Conservation (phyloP, 2,797 vertebrate species). For the Saguinus oedipus region DNA sequence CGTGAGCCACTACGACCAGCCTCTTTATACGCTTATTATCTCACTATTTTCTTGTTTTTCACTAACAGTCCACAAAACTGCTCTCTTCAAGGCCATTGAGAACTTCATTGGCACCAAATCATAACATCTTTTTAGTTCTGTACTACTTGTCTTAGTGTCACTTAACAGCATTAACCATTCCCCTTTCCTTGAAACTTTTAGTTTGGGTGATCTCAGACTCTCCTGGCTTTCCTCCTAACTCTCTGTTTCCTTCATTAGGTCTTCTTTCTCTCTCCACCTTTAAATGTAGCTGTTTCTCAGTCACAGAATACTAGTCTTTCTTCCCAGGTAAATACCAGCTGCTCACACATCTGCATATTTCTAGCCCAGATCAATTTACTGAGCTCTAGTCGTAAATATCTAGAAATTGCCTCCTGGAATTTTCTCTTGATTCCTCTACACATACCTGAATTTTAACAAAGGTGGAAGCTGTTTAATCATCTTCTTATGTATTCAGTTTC, state of each 20-base stretch:
- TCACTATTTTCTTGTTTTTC: not conserved
- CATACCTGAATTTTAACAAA: not conserved
- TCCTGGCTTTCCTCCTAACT: not conserved
- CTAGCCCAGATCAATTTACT: not conserved
- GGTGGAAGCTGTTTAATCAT: not conserved
- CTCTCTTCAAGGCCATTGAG: not conserved
- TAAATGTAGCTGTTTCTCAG: not conserved
- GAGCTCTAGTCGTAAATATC: not conserved
- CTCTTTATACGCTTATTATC: not conserved
- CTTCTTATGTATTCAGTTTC: not conserved
- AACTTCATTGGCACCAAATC: not conserved
- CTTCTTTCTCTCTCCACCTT: not conserved
- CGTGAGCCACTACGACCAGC: not conserved
- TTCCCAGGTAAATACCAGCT: not conserved
- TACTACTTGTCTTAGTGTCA: not conserved
- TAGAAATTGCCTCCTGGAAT: not conserved
- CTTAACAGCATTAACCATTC: not conserved
- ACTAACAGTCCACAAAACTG: not conserved
- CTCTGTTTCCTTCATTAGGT: not conserved
- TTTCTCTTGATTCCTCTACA: not conserved
- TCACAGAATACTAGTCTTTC: not conserved
- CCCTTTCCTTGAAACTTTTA: not conserved
- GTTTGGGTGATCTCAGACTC: not conserved
- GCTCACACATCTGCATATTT: not conserved
- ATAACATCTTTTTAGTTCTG: not conserved